Evolutionary conservation across 1,140 invertebrate species (phyloP), one percentile per base, ranked within the genome.

Genomic region (Eupristina koningsbergeri): DNA sequence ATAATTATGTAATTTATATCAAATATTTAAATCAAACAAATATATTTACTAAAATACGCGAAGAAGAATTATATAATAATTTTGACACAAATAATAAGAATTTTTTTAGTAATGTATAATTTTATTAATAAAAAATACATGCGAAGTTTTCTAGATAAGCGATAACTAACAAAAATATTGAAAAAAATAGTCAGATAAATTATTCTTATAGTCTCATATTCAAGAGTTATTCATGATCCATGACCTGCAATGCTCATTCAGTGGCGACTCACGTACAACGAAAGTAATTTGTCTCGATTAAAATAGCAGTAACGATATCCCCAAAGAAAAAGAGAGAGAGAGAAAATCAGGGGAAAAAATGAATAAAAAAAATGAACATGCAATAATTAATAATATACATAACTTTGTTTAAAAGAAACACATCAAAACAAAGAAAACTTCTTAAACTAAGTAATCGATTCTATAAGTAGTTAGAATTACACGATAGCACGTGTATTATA

Each of bases 231-330:
- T 64, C 63, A 26, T 84, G 36, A 86, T 84, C 78, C 78, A 22
- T 82, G 84, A 80, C 58, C 81, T 87, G 63, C 13, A n/a, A 31
- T 17, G 29, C 77, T 83, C 39, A 83, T 88, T 87, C 86, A 83
- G 84, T 89, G 85, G 71, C 85, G 81, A 76, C 85, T 87, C 87
- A 88, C 86, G 87, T 89, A 86, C 67, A 63, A 19, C 64, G 58
- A 58, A 74, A 86, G 86, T 89, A 87, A 89, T 89, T 89, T 88
- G 87, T 89, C 85, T 88, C 87, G 86, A 89, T 89, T 89, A 88
- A 87, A 88, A 77, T 83, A 86, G 76, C 84, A 22, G 74, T 22
- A 75, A 80, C 39, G 80, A 39, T 67, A 67, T n/a, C 22, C 8
- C 36, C 6, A 22, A 7, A 58, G 74, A 53, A 58, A 58, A 5